Conservation (phyloP, 2,797 vertebrate genomes). For the Trematomus bernacchii region DNA sequence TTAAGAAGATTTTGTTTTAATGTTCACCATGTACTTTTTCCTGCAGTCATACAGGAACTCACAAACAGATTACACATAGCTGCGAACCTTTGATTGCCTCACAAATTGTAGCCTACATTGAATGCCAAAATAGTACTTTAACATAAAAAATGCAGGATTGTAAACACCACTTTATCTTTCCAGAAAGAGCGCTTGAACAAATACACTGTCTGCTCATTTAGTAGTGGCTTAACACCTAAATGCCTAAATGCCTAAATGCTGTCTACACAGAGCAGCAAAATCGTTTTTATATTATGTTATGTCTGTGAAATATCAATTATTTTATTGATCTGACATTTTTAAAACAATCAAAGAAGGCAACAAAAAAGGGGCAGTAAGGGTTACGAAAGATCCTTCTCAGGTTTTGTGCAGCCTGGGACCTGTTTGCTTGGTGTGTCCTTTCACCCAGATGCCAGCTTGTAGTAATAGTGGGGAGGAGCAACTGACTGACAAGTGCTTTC, state of each 20-base stretch:
- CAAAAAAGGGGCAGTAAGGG: neutral
- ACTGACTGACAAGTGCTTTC: constrained; percentile 34
- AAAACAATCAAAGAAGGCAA: neutral
- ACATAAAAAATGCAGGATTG: neutral
- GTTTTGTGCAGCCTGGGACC: neutral
- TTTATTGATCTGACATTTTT: neutral
- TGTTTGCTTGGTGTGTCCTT: constrained; percentile 59
- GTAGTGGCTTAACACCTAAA: neutral
- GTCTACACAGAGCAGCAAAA: neutral
- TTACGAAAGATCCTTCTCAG: neutral
- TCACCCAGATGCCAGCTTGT: constrained; percentile 62
- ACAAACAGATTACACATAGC: neutral
- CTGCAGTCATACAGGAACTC: neutral
- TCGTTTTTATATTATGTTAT: neutral
- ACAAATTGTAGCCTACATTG: neutral
- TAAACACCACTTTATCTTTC: neutral
- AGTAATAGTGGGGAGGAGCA: constrained; percentile 20
- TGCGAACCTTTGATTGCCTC: neutral
- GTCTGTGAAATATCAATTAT: neutral
- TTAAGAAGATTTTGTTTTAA: neutral
- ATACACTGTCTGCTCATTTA: neutral
- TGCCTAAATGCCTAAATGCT: no score
- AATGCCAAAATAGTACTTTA: neutral
- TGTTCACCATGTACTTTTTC: neutral
- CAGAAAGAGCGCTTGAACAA: neutral